Percentiles rank a stretch among this genome's conserved stretches.
Conservation (phyloP, 2,888 invertebrate species). For the Habroteleia sp. region DNA sequence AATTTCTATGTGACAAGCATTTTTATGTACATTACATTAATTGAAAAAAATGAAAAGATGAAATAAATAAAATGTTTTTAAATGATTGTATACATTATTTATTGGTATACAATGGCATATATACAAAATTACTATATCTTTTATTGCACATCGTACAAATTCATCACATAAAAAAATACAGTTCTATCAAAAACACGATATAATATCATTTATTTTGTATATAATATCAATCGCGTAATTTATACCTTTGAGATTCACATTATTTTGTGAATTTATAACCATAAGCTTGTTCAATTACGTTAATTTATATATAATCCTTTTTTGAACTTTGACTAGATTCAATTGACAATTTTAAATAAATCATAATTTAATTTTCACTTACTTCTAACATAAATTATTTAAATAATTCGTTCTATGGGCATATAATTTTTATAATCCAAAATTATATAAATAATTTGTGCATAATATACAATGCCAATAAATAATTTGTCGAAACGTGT, state of each 20-base stretch:
- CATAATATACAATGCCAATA: too few species aligned
- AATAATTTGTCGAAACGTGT: not conserved
- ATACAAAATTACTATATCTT: slow-evolving; percentile 28
- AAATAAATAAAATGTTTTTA: too few species aligned
- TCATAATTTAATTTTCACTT: slow-evolving; percentile 33
- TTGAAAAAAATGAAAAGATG: too few species aligned
- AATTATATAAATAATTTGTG: slow-evolving; percentile 25
- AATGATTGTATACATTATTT: slow-evolving; percentile 40
- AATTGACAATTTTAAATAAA: slow-evolving; percentile 41
- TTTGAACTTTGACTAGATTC: slow-evolving; percentile 49
- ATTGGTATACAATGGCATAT: slow-evolving; percentile 22
- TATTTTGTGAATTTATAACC: slow-evolving; percentile 1
- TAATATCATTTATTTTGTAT: slow-evolving; percentile 28
- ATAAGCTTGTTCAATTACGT: slow-evolving; percentile 10
- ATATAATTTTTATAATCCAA: slow-evolving; percentile 5
- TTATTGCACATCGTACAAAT: slow-evolving; percentile 52
- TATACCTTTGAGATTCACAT: slow-evolving; percentile 12
- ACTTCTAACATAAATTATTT: slow-evolving; percentile 49
- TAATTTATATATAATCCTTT: slow-evolving; percentile 8
- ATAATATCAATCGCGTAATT: slow-evolving; percentile 32
- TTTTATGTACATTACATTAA: too few species aligned
- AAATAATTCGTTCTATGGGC: slow-evolving; percentile 19
- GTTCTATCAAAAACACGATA: slow-evolving; percentile 23
- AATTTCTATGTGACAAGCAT: too few species aligned
- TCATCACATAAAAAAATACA: slow-evolving; percentile 51